Evolutionary conservation across 1,140 invertebrate genomes (phyloP).

Genomic region (Subanguina moxae): DNA sequence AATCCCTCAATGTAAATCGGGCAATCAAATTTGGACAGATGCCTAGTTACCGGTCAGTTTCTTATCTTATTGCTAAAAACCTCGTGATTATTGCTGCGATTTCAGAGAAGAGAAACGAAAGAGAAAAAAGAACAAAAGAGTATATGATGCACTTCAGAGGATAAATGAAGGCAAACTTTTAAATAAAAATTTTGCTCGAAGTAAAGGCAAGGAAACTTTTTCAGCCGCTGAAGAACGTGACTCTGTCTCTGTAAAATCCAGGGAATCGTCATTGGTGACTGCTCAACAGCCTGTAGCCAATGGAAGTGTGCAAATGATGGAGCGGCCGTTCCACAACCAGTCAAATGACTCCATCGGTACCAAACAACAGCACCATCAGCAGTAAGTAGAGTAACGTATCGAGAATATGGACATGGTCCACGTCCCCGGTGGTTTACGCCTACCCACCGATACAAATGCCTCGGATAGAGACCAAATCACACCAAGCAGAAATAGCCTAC

Average conservation of each 20-base stretch:
- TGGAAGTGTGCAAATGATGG: not conserved
- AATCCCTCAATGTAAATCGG: conserved; percentile 40
- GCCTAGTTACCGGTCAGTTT: conserved; percentile 44
- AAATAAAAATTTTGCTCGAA: not conserved
- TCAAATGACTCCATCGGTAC: not conserved
- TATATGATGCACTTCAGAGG: conserved; percentile 56
- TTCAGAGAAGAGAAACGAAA: conserved; percentile 57
- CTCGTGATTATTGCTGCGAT: not conserved
- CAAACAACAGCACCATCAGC: not conserved
- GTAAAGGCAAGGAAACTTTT: not conserved
- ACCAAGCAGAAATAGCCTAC: no score
- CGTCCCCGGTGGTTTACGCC: no score
- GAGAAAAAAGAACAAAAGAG: conserved; percentile 55
- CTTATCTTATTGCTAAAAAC: not conserved
- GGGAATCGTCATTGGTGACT: conserved; percentile 43
- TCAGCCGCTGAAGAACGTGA: conserved; percentile 49
- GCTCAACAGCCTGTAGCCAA: conserved; percentile 4
- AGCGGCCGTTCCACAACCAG: not conserved
- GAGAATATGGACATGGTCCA: no score
- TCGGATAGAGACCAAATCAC: no score
- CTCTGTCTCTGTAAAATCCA: conserved; percentile 48
- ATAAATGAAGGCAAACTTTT: conserved; percentile 45
- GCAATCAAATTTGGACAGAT: conserved; percentile 57
- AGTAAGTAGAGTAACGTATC: no score
- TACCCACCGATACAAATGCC: no score